Conservation (phyloP, 2,113 vertebrate genomes). For the Phaethornis superciliosus region DNA sequence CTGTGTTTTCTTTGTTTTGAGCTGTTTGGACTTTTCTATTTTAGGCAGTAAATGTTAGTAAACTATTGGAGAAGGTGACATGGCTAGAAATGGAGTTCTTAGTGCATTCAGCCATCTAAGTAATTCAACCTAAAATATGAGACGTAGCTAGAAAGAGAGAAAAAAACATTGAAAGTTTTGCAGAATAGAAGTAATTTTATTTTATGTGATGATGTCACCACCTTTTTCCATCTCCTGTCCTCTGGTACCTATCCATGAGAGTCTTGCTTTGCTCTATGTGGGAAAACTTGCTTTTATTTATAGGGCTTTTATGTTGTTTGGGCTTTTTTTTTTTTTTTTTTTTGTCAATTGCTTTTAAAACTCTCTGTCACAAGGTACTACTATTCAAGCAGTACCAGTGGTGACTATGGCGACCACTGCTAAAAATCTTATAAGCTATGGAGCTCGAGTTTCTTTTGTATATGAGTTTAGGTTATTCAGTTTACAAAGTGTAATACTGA, state of each 20-base stretch:
- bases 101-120: background rate
- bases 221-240: background rate
- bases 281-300: background rate
- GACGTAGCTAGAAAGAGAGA: background rate
- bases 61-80: background rate
- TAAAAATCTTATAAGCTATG: background rate
- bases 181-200: background rate
- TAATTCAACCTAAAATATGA: background rate
- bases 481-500: background rate
- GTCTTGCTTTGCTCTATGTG: background rate
- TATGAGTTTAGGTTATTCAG: background rate
- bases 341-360: constrained; percentile 19
- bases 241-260: background rate
- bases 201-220: constrained; percentile 16
- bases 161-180: background rate
- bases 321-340: background rate
- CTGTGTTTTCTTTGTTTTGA: constrained; percentile 35
- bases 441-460: background rate
- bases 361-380: background rate
- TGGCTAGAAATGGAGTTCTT: background rate
- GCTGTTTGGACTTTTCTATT: constrained; percentile 1
- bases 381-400: background rate
- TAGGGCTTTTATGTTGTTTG: background rate
- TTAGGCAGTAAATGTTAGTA: constrained; percentile 5
- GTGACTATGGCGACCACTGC: background rate